Conservation (phyloP, 2,113 vertebrate genomes). For the Tupaia tana region DNA sequence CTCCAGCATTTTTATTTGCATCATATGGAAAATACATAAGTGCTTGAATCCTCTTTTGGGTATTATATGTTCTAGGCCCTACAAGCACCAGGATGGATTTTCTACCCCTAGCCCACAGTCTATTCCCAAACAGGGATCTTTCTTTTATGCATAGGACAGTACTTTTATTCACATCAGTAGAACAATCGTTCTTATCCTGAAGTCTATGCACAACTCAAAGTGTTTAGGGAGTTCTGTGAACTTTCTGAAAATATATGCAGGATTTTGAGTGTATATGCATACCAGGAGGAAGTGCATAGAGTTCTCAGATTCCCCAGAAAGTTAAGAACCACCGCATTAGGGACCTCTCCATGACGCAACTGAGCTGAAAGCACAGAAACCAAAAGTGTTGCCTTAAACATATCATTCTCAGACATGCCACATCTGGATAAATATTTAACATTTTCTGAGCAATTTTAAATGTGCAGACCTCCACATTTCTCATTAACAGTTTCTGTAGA, state of each 20-base stretch:
- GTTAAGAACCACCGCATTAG: background rate
- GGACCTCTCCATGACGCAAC: background rate
- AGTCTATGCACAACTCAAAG: background rate
- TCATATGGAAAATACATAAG: background rate
- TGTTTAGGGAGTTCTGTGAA: background rate
- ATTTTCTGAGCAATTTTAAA: background rate
- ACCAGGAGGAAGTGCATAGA: background rate
- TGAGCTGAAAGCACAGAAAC: background rate
- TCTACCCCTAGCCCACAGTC: background rate
- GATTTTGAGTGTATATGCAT: background rate
- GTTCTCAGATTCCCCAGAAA: background rate
- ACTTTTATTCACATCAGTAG: background rate
- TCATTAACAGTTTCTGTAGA: constrained; percentile 2
- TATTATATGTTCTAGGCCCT: background rate
- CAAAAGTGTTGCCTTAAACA: background rate
- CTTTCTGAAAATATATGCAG: background rate
- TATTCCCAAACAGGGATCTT: background rate
- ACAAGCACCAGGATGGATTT: background rate
- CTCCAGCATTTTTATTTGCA: background rate
- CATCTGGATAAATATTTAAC: background rate
- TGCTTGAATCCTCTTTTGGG: background rate
- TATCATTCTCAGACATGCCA: background rate
- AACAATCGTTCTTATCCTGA: background rate
- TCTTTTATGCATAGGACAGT: background rate
- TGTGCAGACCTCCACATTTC: background rate